Evolutionary conservation across 2,888 invertebrate genomes (phyloP).

Genomic region (Aricia artaxerxes): DNA sequence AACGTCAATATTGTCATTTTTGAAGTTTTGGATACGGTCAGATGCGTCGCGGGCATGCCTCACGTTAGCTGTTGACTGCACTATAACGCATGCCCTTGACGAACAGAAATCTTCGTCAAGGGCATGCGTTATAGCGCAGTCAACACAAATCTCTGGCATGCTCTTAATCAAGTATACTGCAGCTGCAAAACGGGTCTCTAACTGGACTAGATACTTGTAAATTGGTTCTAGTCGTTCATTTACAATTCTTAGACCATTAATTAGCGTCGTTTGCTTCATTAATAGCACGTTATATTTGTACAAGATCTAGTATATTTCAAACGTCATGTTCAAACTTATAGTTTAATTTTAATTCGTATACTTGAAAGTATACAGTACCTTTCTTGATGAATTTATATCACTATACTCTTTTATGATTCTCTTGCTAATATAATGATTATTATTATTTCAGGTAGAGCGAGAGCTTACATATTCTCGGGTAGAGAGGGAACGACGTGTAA

Average conservation of each 20-base stretch:
- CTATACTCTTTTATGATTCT: background rate
- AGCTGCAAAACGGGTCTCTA: background rate
- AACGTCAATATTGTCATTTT: too few relatives aligned
- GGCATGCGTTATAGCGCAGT: too few relatives aligned
- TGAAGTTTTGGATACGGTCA: too few relatives aligned
- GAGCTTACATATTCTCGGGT: background rate
- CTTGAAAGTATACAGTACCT: background rate
- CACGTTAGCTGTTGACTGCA: too few relatives aligned
- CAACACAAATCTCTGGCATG: background rate
- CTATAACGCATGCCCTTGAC: too few relatives aligned
- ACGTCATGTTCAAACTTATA: background rate
- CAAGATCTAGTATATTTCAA: background rate
- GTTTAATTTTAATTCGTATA: background rate
- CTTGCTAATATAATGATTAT: background rate
- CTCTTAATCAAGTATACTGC: background rate
- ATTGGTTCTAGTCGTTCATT: background rate
- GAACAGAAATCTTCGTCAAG: too few relatives aligned
- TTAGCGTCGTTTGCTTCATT: background rate
- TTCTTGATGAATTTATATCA: background rate
- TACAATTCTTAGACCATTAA: background rate
- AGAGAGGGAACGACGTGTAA: background rate
- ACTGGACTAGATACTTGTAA: background rate
- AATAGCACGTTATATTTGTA: background rate
- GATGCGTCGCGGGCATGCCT: too few relatives aligned
- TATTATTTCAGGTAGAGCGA: background rate